Base-by-base conservation (phyloP, 2,113 vertebrate species). In the Catharus bicknelli region DNA sequence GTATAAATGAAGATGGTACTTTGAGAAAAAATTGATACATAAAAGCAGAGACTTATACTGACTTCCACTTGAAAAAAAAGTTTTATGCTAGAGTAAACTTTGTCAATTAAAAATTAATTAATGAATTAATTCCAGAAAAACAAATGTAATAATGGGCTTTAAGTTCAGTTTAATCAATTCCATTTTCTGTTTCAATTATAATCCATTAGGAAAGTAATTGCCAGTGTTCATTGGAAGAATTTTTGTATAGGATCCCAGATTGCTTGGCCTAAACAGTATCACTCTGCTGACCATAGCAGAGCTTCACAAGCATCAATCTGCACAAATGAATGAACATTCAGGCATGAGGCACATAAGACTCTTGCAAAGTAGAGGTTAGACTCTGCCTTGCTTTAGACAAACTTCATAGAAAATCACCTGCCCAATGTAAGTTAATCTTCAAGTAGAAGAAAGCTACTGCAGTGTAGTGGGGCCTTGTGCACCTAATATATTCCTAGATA, bases 131-230 rank as follows among this genome's bases (percentile, higher is more conserved):
- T 83, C 43, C 16, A 90, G 42, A 82, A 92, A 82, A 45, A 26
- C 23, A 93, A 83, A 70, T 9, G 70, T 89, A 82, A 55, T 93
- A 76, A 58, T 67, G 25, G 43, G 19, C 32, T 67, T 86, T 91
- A 75, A 59, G 38, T 62, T 89, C 25, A 73, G 22, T 83, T 95
- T 92, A 94, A 96, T 83, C 88, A 10, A 77, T 84, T 93, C 47
- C 3, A 61, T 79, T 81, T 68, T 88, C 67, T 58, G 29, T 67
- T 92, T 91, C 53, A 84, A 27, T 86, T 92, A 79, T 58, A 80
- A 70, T 83, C 34, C 74, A 78, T 79, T 92, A 95, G 16, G 67
- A 91, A 93, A 81, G 72, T 84, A 94, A 83, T 91, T 95, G 75
- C 22, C 61, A 90, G 42, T 40, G 61, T 50, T 91, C 51, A 34